Evolutionary conservation across 2,113 vertebrate species (phyloP).

Genomic region (Thunnus thynnus): DNA sequence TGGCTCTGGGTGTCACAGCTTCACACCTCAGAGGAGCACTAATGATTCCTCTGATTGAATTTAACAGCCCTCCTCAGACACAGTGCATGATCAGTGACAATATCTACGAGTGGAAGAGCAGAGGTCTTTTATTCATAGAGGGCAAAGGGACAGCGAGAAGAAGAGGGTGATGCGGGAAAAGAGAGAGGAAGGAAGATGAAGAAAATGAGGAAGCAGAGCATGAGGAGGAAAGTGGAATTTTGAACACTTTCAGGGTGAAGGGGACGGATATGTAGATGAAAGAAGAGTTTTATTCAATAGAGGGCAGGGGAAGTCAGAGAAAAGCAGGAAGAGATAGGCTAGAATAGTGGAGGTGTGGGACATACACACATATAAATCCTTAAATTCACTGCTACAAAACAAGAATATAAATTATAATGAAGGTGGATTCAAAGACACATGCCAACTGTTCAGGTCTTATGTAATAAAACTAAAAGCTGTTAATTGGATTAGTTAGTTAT

Average conservation of each 20-base stretch:
- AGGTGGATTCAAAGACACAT: not conserved
- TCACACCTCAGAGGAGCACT: conserved; percentile 64
- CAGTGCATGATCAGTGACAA: conserved; percentile 31
- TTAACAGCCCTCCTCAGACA: conserved; percentile 43
- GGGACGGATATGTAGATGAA: not conserved
- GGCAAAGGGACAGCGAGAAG: conserved; percentile 10
- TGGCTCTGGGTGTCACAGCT: conserved; percentile 50
- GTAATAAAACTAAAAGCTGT: too few species aligned
- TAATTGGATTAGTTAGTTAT: too few species aligned
- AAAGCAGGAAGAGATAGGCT: not conserved
- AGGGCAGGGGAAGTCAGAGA: conserved; percentile 7
- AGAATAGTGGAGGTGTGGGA: not conserved
- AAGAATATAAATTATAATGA: not conserved
- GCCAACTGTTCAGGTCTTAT: too few species aligned
- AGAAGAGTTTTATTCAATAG: conserved; percentile 16
- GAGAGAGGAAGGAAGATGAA: not conserved
- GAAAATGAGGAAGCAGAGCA: conserved; percentile 1
- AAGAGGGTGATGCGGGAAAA: not conserved
- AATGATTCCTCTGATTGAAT: conserved; percentile 71
- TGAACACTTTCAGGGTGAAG: not conserved
- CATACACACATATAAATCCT: not conserved
- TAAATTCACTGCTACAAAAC: not conserved
- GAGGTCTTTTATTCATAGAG: conserved; percentile 30
- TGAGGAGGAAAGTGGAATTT: conserved; percentile 3
- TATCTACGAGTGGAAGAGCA: conserved; percentile 17